Percentiles rank a stretch among this genome's conserved stretches.
Conservation (phyloP, 2,797 vertebrate genomes). For the Simalia tracyae region DNA sequence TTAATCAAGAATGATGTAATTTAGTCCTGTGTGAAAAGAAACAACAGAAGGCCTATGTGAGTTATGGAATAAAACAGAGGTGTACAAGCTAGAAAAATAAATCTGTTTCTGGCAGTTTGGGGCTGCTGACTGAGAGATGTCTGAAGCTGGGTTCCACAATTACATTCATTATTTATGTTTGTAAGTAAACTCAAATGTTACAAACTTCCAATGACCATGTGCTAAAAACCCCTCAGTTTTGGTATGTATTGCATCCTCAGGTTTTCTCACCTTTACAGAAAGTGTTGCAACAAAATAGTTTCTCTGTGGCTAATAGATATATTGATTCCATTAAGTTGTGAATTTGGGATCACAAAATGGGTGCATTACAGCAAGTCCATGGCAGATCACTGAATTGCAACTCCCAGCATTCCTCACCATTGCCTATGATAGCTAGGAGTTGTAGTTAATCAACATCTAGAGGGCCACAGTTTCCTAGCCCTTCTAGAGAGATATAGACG, state of each 20-base stretch:
- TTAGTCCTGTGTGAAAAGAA: background rate
- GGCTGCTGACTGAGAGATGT: background rate
- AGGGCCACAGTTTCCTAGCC: background rate
- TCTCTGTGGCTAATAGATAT: background rate
- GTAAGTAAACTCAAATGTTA: background rate
- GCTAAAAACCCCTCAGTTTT: background rate
- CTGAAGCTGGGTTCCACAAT: background rate
- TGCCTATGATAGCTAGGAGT: background rate
- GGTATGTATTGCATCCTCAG: background rate
- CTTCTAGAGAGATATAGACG: background rate
- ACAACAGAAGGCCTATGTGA: background rate
- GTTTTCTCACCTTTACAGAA: background rate
- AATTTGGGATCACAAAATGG: background rate
- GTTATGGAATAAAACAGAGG: background rate
- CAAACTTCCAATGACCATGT: background rate
- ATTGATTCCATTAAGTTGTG: background rate
- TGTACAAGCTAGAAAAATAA: background rate
- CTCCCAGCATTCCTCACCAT: background rate
- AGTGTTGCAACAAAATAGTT: background rate
- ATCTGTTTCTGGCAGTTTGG: background rate
- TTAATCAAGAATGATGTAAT: background rate
- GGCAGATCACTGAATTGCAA: background rate
- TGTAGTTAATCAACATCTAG: background rate
- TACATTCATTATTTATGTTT: background rate
- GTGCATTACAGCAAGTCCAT: background rate